Conservation (phyloP, 2,888 invertebrate genomes). For the Hartigia nigra region DNA sequence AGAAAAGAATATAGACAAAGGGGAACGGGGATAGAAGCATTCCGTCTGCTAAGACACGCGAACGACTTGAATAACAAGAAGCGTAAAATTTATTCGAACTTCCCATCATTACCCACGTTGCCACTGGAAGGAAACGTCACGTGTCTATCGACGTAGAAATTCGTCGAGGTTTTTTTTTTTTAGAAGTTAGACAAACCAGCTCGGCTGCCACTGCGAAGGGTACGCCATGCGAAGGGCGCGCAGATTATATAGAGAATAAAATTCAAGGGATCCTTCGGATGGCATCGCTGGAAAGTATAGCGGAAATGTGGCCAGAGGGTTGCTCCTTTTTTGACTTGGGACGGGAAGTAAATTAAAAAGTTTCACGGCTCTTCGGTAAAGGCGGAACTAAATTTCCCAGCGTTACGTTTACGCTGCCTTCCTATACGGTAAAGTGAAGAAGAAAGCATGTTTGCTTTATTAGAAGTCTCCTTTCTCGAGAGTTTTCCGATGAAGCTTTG, state of each 20-base stretch:
- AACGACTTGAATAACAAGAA: background rate
- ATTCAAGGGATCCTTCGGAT: background rate
- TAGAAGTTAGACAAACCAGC: background rate
- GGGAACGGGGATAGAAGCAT: background rate
- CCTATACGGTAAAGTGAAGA: background rate
- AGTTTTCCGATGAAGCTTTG: background rate
- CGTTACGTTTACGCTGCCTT: background rate
- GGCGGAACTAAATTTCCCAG: background rate
- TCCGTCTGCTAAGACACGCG: background rate
- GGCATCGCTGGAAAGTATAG: background rate
- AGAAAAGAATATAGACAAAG: background rate
- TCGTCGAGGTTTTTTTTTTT: background rate
- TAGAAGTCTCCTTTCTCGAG: background rate
- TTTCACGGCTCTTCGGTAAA: background rate
- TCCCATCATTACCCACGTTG: background rate
- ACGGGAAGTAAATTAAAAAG: slow-evolving; percentile 6
- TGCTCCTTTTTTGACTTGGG: background rate
- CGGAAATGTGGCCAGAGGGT: background rate
- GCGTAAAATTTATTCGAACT: background rate
- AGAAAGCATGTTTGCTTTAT: background rate
- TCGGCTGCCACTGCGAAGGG: background rate
- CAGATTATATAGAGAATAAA: background rate
- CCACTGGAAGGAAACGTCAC: background rate
- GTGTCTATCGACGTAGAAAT: background rate
- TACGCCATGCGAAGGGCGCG: background rate